These are phyloP conservation scores for Drosophila melanica DNA, from an alignment of 1,140 invertebrate genomes.

Conservation along the genomic window DNA sequence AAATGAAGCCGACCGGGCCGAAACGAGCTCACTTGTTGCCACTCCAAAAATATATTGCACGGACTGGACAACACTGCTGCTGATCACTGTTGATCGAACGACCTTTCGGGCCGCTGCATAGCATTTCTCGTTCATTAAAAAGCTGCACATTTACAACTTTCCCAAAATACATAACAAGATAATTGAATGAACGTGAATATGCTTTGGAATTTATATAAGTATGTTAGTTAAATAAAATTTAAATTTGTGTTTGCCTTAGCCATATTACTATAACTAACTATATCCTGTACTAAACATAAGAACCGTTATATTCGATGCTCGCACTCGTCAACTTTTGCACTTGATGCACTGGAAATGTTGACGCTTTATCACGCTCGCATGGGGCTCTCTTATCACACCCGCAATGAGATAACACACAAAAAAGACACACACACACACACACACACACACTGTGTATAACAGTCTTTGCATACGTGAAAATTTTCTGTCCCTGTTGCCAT, in stretches of 20 bases:
- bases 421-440: background rate
- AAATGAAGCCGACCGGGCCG: conserved; percentile 4
- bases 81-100: conserved; percentile 3
- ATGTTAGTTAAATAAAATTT: too few species aligned
- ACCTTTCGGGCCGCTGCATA: conserved; percentile 19
- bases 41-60: background rate
- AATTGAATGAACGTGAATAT: background rate
- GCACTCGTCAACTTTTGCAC: conserved; percentile 10
- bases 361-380: conserved; percentile 29
- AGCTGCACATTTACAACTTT: conserved; percentile 9
- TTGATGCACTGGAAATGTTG: conserved; percentile 36
- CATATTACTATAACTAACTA: too few species aligned
- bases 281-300: background rate
- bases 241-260: too few species aligned
- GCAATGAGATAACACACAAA: conserved; percentile 19
- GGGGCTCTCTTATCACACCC: conserved; percentile 6
- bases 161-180: background rate
- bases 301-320: background rate
- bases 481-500: background rate
- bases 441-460: too few species aligned
- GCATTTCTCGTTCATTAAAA: conserved; percentile 15
- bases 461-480: too few species aligned
- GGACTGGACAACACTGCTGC: conserved; percentile 1
- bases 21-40: conserved; percentile 11
- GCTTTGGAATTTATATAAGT: too few species aligned